Conservation (phyloP, 2,797 vertebrate genomes). For the Bovichtus variegatus region DNA sequence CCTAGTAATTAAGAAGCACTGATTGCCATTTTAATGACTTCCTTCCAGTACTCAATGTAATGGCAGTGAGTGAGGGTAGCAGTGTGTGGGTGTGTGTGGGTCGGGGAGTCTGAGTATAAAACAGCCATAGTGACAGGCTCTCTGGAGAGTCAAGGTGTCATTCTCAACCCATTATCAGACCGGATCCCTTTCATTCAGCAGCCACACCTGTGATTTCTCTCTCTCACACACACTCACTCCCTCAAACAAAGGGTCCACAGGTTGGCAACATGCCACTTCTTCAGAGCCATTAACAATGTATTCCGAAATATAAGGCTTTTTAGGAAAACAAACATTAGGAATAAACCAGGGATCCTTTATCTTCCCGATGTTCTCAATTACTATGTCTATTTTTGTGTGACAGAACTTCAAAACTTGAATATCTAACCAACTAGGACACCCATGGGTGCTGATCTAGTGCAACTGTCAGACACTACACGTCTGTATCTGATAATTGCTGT, state of each 20-base stretch:
- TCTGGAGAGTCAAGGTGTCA: slow-evolving; percentile 70
- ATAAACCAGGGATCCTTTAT: background rate
- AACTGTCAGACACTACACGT: slow-evolving; percentile 62
- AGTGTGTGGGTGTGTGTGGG: slow-evolving; percentile 17
- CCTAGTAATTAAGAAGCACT: slow-evolving; percentile 78
- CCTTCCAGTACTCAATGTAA: slow-evolving; percentile 66
- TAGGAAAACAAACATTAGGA: slow-evolving; percentile 2
- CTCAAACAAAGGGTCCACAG: slow-evolving; percentile 1
- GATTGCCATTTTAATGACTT: slow-evolving; percentile 81
- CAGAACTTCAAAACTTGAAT: slow-evolving; percentile 9
- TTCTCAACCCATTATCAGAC: slow-evolving; percentile 77
- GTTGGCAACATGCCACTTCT: slow-evolving; percentile 17
- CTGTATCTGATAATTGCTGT: slow-evolving; percentile 71
- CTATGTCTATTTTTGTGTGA: slow-evolving; percentile 4
- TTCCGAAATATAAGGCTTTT: background rate
- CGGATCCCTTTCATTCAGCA: slow-evolving; percentile 65
- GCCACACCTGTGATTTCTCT: slow-evolving; percentile 58
- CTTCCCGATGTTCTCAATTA: background rate
- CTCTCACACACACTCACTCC: background rate
- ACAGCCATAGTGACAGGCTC: slow-evolving; percentile 49
- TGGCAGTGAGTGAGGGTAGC: slow-evolving; percentile 17
- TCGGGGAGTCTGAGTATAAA: slow-evolving; percentile 36
- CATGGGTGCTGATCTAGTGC: slow-evolving; percentile 51
- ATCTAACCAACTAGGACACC: slow-evolving; percentile 34
- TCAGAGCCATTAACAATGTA: slow-evolving; percentile 27